Conservation (phyloP, 2,113 vertebrate genomes). For the Centropristis striata region DNA sequence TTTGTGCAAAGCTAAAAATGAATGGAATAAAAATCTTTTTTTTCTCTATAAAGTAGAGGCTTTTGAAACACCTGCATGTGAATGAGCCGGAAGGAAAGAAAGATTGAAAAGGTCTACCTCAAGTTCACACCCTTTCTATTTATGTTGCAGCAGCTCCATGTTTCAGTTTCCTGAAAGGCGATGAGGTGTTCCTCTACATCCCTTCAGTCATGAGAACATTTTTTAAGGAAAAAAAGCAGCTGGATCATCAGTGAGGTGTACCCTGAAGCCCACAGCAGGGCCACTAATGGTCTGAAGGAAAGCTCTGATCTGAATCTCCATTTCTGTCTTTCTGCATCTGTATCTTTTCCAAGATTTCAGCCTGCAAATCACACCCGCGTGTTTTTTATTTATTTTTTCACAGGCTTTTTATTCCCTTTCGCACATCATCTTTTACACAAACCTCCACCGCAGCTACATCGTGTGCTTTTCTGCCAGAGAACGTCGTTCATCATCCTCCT, state of each 20-base stretch:
- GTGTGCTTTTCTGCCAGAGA: slow-evolving; percentile 37
- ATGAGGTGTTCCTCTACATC: slow-evolving; percentile 53
- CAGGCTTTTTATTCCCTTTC: slow-evolving; percentile 29
- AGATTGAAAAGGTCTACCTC: slow-evolving; percentile 27
- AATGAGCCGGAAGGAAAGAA: slow-evolving; percentile 13
- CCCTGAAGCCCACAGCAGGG: slow-evolving; percentile 43
- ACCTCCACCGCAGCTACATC: slow-evolving; percentile 35
- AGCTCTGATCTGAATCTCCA: slow-evolving; percentile 55
- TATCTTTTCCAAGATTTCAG: background rate
- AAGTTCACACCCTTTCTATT: slow-evolving; percentile 46
- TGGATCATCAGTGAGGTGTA: slow-evolving; percentile 50
- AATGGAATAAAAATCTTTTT: background rate
- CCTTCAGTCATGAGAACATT: slow-evolving; percentile 37
- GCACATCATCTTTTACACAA: slow-evolving; percentile 52
- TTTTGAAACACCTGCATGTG: slow-evolving; percentile 16
- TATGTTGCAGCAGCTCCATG: slow-evolving; percentile 47
- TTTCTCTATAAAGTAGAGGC: background rate
- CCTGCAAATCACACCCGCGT: background rate
- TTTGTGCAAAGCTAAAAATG: background rate
- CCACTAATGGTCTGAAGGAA: slow-evolving; percentile 67
- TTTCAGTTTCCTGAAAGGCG: slow-evolving; percentile 49
- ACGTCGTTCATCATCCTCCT: slow-evolving; percentile 63
- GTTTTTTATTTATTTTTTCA: background rate
- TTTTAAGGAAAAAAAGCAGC: slow-evolving; percentile 1
- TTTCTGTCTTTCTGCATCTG: slow-evolving; percentile 38